These are phyloP conservation scores for Oreocharis arfaki DNA, from an alignment of 2,113 vertebrate species.

Conservation along the genomic window DNA sequence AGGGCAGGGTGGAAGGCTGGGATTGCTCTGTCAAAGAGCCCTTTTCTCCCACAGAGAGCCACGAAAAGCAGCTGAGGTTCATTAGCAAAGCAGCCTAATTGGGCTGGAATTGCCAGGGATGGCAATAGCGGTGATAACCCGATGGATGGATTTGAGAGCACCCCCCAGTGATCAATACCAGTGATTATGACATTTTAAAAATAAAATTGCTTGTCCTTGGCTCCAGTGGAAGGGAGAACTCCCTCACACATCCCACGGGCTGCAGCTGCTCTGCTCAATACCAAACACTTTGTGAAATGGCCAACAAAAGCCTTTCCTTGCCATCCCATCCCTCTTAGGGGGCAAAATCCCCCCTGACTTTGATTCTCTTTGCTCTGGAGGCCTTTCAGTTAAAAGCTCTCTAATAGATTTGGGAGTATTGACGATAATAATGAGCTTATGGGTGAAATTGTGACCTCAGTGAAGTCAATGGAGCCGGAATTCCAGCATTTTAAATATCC, in stretches of 20 bases:
- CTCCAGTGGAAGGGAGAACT: neutral
- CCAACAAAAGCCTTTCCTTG: neutral
- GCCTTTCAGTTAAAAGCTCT: slow-evolving; percentile 61
- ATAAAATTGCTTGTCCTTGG: slow-evolving; percentile 46
- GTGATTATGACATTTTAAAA: slow-evolving; percentile 13
- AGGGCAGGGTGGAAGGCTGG: neutral
- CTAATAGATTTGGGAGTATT: slow-evolving; percentile 60
- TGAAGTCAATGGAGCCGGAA: neutral
- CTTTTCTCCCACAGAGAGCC: neutral
- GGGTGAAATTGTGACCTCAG: slow-evolving; percentile 41
- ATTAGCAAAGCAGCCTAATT: slow-evolving; percentile 6
- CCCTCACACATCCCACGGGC: neutral
- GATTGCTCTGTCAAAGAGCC: neutral
- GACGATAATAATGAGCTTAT: slow-evolving; percentile 54
- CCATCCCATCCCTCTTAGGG: neutral
- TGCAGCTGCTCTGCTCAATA: neutral
- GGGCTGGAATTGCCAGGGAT: neutral
- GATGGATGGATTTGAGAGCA: neutral
- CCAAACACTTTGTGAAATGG: slow-evolving; percentile 25
- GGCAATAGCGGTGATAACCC: neutral
- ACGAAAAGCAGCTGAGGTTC: neutral
- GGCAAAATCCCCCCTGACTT: slow-evolving; percentile 13
- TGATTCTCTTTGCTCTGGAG: slow-evolving; percentile 23
- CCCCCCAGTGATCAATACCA: slow-evolving; percentile 5
- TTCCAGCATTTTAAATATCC: neutral